Evolutionary conservation across 1,140 invertebrate genomes (phyloP), one percentile per base, ranked within the genome.

Genomic region (Drosophila takahashii): DNA sequence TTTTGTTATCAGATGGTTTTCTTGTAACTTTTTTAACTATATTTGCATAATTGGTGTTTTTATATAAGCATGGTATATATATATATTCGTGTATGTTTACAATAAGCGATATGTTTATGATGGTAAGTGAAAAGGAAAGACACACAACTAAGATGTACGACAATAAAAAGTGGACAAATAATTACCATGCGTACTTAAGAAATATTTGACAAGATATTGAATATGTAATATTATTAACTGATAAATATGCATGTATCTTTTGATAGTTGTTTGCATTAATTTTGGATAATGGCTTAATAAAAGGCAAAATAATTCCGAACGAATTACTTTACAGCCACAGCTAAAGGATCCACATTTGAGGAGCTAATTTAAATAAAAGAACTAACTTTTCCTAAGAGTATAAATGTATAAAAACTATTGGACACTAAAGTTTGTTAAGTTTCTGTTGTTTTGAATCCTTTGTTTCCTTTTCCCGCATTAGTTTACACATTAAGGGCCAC

Each of bases 11-110:
- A 7, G 42, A 64, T 80, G 81, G 66, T 80, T 77, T 84, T 84
- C 81, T 73, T 77, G 47, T 60, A 79, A 89, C 81, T 86, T 89
- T 79, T 87, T 69, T 60, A 79, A 69, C 62, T 69, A 66, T 79
- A 76, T 87, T 86, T 86, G 78, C 78, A 66, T 79, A 78, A 79
- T 87, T 89, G 76, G 69, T 83, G 79, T 77, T 85, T 79, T 89
- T 87, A 70, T 66, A 79, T 74, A 67, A 61, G 73, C 61, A 76
- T 53, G 54, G 22, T 22, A 41, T 84, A 61, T 77, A 69, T 59
- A 80, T 59, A 72, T 69, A 69, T 78, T 78, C 27, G 54, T 73
- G 64, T 45, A 76, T 62, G 64, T 59, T 74, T 74, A 72, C 44
- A 59, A 37, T 71, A 72, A 72, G 69, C 53, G 36, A 56, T 71